Evolutionary conservation across 37 sponge, comb jelly and placozoan species (phyloP).

Genomic region (Spongilla lacustris): DNA sequence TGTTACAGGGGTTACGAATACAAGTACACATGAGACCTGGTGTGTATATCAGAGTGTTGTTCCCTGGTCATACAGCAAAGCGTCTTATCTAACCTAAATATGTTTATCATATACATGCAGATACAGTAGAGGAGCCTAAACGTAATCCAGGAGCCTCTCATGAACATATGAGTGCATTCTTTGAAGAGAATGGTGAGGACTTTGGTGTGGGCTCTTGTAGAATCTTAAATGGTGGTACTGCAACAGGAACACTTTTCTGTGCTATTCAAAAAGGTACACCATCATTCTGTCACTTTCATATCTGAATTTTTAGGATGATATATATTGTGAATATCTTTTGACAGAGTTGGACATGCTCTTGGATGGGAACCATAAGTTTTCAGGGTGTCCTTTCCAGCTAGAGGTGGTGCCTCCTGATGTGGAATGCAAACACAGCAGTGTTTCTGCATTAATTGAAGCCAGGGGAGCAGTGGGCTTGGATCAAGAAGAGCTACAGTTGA

Average conservation of each 20-base stretch:
- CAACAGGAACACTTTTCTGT: not conserved
- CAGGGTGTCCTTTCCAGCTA: not conserved
- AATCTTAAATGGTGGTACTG: not conserved
- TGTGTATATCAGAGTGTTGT: too few relatives aligned
- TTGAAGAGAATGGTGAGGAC: not conserved
- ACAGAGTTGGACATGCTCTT: not conserved
- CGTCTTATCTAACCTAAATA: too few relatives aligned
- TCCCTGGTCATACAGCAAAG: too few relatives aligned
- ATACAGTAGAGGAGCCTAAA: not conserved
- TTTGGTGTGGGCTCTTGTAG: not conserved
- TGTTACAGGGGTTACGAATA: too few relatives aligned
- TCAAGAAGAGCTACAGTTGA: not conserved
- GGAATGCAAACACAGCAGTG: not conserved
- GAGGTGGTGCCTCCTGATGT: not conserved
- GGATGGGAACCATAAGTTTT: not conserved
- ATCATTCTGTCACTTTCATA: too few relatives aligned
- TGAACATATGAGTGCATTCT: not conserved
- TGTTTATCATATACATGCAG: too few relatives aligned
- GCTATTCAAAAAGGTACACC: not conserved
- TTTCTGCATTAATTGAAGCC: not conserved
- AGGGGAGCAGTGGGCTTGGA: not conserved
- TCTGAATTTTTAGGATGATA: too few relatives aligned
- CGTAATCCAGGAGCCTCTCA: not conserved
- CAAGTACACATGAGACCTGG: too few relatives aligned
- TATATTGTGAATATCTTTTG: not conserved